Evolutionary conservation across 1,140 invertebrate species (phyloP).

Genomic region (Apis cerana): DNA sequence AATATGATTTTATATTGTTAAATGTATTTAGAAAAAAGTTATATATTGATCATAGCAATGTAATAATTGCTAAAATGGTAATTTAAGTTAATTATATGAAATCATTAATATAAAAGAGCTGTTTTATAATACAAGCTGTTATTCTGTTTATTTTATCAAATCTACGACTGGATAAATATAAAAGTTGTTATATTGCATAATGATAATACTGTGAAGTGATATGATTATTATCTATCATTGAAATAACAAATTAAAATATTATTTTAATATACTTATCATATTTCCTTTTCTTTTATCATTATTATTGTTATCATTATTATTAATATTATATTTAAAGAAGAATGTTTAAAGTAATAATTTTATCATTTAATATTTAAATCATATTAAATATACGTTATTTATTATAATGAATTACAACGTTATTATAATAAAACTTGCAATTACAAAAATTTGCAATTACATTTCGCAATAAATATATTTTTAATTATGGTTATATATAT

Average conservation of each 20-base stretch:
- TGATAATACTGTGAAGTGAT: background rate
- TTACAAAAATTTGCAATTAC: background rate
- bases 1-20: background rate
- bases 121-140: background rate
- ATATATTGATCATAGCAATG: background rate
- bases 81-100: background rate
- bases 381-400: background rate
- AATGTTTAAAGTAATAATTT: too few species aligned
- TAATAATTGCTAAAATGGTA: background rate
- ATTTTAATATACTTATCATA: background rate
- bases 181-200: background rate
- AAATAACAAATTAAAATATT: background rate
- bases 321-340: too few species aligned
- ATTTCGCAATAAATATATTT: background rate
- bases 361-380: background rate
- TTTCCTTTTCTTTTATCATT: background rate
- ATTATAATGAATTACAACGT: background rate
- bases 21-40: background rate
- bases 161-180: background rate
- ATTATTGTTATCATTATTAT: background rate
- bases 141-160: background rate
- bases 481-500: background rate
- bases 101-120: background rate
- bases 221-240: background rate
- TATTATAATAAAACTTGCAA: background rate